phyloP scores from a whole-genome alignment of 2,888 invertebrate genomes.

The Agrilus biguttatus region DNA sequence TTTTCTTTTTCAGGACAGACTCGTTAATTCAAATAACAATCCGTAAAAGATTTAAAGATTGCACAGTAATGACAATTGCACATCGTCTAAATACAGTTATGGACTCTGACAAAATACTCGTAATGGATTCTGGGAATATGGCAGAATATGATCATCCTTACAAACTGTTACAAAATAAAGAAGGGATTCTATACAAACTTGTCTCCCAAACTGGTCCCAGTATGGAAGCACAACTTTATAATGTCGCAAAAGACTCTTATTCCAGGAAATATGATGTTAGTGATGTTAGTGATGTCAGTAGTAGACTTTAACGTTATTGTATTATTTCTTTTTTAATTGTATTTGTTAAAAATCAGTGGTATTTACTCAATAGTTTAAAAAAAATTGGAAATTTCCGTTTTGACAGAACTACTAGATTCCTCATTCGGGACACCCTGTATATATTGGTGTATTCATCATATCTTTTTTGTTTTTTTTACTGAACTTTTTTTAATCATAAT shows the following conservation, averaged over 20 bases:
- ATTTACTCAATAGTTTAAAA: no score
- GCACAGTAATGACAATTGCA: conserved; percentile 67
- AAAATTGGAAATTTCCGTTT: no score
- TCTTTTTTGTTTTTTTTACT: no score
- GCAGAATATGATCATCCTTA: conserved; percentile 62
- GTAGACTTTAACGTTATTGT: no score
- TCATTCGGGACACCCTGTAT: no score
- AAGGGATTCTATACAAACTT: conserved; percentile 47
- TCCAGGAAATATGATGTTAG: no score
- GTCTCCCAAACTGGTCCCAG: conserved; percentile 49
- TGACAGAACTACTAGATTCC: no score
- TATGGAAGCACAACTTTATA: conserved; percentile 16
- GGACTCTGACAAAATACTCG: conserved; percentile 64
- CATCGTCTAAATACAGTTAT: conserved; percentile 69
- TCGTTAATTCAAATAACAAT: conserved; percentile 59
- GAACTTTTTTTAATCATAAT: no score
- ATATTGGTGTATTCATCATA: no score
- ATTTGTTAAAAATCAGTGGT: no score
- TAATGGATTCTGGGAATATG: conserved; percentile 58
- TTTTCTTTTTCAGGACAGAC: conserved; percentile 35
- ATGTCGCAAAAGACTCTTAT: conserved; percentile 15
- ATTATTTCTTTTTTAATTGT: no score
- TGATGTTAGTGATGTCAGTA: no score
- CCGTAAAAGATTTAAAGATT: conserved; percentile 50
- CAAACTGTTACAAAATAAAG: conserved; percentile 42